Percentiles rank a stretch among this genome's conserved stretches.
Evolutionary conservation across 2,113 vertebrate species (phyloP).

Genomic region (Vicugna pacos): DNA sequence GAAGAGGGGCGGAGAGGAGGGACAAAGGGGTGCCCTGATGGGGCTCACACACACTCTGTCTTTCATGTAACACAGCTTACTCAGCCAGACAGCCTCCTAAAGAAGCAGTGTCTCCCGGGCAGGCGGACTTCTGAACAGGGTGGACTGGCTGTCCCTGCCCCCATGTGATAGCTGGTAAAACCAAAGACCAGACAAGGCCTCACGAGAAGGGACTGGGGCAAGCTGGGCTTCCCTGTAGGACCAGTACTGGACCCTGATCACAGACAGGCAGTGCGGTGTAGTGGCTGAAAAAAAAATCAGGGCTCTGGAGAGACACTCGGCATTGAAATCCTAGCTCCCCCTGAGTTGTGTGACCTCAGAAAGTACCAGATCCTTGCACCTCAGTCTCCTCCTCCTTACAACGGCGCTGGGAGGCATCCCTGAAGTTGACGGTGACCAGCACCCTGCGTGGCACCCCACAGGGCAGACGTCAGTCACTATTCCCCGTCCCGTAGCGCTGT

Average conservation of each 20-base stretch:
- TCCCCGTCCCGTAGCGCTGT: not conserved
- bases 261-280: not conserved
- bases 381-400: not conserved
- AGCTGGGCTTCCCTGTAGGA: not conserved
- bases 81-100: not conserved
- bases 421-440: accelerated
- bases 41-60: accelerated
- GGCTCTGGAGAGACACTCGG: not conserved
- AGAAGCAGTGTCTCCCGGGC: not conserved
- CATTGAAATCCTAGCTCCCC: not conserved
- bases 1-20: not conserved
- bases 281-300: not conserved
- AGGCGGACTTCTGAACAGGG: not conserved
- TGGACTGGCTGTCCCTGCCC: not conserved
- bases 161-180: not conserved
- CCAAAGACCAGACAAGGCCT: not conserved
- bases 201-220: not conserved
- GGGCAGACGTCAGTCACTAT: not conserved
- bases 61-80: accelerated
- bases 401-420: not conserved
- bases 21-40: not conserved
- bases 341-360: not conserved
- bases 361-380: not conserved
- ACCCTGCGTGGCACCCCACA: not conserved
- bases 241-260: not conserved